phyloP scores from a whole-genome alignment of 2,888 invertebrate species.

The Imbricaverruca yamaguchii region DNA sequence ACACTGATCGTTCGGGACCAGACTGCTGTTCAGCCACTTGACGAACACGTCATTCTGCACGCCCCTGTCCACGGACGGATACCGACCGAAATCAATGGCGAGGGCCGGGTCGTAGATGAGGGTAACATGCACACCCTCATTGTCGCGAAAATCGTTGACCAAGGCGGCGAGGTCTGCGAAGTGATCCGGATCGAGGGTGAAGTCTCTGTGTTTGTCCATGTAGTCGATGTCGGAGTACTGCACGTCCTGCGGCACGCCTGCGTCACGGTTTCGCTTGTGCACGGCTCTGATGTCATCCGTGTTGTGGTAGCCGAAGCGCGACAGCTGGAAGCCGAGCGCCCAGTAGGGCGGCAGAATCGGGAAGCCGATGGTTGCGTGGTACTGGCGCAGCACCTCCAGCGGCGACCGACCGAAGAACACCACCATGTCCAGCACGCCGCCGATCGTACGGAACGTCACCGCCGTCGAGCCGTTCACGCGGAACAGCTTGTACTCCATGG shows the following conservation, averaged over 20 bases:
- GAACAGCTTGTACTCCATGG: slow-evolving; percentile 31
- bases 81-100: slow-evolving; percentile 31
- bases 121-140: slow-evolving; percentile 29
- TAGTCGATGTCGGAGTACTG: slow-evolving; percentile 43
- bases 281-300: slow-evolving; percentile 56
- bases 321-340: slow-evolving; percentile 44
- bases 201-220: slow-evolving; percentile 41
- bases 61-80: slow-evolving; percentile 28
- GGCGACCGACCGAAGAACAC: slow-evolving; percentile 70
- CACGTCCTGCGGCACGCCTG: slow-evolving; percentile 67
- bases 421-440: slow-evolving; percentile 72
- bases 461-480: slow-evolving; percentile 48
- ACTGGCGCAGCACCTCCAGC: slow-evolving; percentile 39
- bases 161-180: slow-evolving; percentile 36
- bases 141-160: slow-evolving; percentile 35
- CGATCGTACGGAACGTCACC: slow-evolving; percentile 71
- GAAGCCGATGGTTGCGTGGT: slow-evolving; percentile 54
- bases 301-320: slow-evolving; percentile 58
- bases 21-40: slow-evolving; percentile 28
- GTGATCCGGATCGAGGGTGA: slow-evolving; percentile 37
- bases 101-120: slow-evolving; percentile 35
- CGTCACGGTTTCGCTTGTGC: slow-evolving; percentile 59
- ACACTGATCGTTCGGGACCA: slow-evolving; percentile 31
- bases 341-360: slow-evolving; percentile 81
- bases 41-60: slow-evolving; percentile 30